Conservation (phyloP, 2,797 vertebrate species). For the Melanotaenia pygmaea region DNA sequence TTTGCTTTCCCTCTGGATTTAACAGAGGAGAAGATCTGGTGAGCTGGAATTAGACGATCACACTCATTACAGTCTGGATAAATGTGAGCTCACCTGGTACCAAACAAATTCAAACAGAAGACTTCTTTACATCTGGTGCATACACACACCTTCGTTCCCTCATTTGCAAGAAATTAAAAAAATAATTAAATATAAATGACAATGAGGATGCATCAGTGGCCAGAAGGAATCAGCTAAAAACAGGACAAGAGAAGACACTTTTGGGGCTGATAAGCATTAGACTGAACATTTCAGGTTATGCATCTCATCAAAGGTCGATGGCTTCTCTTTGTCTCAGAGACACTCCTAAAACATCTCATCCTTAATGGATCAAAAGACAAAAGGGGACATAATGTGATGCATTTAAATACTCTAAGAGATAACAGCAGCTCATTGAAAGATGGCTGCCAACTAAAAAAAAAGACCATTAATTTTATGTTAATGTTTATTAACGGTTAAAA, state of each 20-base stretch:
- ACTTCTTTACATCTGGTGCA: no score
- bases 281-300: background rate
- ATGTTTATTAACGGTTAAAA: conserved; percentile 20
- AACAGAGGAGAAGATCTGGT: no score
- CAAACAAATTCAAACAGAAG: no score
- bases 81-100: no score
- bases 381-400: background rate
- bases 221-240: no score
- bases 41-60: no score
- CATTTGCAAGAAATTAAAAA: no score
- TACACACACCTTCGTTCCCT: no score
- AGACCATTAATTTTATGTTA: conserved; percentile 7
- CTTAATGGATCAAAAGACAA: conserved; percentile 2
- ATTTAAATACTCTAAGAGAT: conserved; percentile 4
- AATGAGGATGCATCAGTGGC: no score
- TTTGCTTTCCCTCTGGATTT: no score
- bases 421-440: conserved; percentile 33
- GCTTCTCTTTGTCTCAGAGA: conserved; percentile 16
- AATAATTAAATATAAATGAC: no score
- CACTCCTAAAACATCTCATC: conserved; percentile 13
- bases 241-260: background rate
- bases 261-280: background rate
- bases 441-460: background rate
- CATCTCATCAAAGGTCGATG: background rate
- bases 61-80: no score